Evolutionary conservation across 2,113 vertebrate species (phyloP).

Genomic region (Euleptes europaea): DNA sequence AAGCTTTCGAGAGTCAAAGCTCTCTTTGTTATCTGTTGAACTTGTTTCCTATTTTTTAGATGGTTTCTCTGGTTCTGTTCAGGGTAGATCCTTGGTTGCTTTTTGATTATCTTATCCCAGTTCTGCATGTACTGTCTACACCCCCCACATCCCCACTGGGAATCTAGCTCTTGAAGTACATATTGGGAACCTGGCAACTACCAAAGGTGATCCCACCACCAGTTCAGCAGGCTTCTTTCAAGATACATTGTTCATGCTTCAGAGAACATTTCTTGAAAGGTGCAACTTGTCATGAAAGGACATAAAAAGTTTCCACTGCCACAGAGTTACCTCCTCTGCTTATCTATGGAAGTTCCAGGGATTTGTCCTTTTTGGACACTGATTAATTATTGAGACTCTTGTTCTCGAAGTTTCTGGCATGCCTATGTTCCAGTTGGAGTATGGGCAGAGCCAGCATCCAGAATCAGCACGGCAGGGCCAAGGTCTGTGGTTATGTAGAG

Average conservation of each 20-base stretch:
- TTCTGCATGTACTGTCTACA: not conserved
- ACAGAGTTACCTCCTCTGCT: not conserved
- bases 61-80: not conserved
- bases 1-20: too few species aligned
- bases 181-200: not conserved
- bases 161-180: too few species aligned
- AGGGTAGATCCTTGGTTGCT: not conserved
- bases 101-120: not conserved
- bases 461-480: too few species aligned
- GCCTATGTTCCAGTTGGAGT: too few species aligned
- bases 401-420: too few species aligned
- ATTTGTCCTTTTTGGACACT: not conserved
- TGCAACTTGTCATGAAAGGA: not conserved
- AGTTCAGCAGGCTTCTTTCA: not conserved
- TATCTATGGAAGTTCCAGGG: not conserved
- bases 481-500: too few species aligned
- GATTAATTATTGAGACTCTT: too few species aligned
- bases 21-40: not conserved
- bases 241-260: not conserved
- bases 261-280: not conserved
- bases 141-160: not conserved
- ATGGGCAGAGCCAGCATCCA: too few species aligned
- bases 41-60: not conserved
- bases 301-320: not conserved
- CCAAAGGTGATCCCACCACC: not conserved